Evolutionary conservation across 2,797 vertebrate species (phyloP), one percentile per base, ranked within the genome.

Genomic region (Neomorphus geoffroyi): DNA sequence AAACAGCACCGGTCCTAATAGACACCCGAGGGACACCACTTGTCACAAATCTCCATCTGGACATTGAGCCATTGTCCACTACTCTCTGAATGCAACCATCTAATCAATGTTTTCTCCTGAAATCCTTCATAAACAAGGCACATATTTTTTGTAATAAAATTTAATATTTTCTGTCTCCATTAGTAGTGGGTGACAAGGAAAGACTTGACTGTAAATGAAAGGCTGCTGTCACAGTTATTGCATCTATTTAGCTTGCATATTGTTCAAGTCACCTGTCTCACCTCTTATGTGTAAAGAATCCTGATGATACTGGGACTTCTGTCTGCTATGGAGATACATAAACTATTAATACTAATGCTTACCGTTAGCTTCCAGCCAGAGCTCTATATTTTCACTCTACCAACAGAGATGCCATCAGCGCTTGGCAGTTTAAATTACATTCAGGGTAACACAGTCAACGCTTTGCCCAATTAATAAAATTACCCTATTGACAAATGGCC

Each of bases 401-500:
- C 60, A 88, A 54, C 18, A 88, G 66, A 90, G 69, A 80, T 64
- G 13, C 33, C 27, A 24, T 64, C 73, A 84, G 37, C 27, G 88
- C 64, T 77, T 79, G 57, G 56, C 48, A 70, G 48, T 70, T 90
- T 84, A 84, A 93, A 88, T 86, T 93, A 69, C 51, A 27, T 32
- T 81, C 32, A 92, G 79, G 64, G 37, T 83, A 86, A 77, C 33
- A 74, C 51, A 78, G 48, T 80, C 82, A 78, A 19, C 81, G 51
- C 54, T 92, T 94, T 86, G 62, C 35, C 32, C 83, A 93, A 90
- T 93, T 90, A 84, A 88, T 92, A 80, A 90, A 93, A 91, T 95
- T 66, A 60, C 30, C 17, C 27, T 64, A 33, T 26, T 84, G 80
- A 92, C 45, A 84, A 88, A 92, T 87, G 46, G 51, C 78, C 86